Evolutionary conservation across 2,888 invertebrate genomes (phyloP).

Genomic region (Hoplodrina blanda): DNA sequence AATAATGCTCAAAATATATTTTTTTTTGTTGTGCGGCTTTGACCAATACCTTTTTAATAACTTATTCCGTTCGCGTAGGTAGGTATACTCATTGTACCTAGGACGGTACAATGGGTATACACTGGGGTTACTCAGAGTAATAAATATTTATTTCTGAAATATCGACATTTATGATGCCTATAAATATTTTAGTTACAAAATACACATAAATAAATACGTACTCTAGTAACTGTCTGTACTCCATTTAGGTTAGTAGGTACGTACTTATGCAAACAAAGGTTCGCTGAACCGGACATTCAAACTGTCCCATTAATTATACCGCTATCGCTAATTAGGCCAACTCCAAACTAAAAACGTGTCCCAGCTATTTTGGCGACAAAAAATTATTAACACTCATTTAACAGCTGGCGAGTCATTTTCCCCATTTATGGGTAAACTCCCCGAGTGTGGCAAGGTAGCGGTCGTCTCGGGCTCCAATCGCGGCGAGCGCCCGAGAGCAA

Average conservation of each 20-base stretch:
- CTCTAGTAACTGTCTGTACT: slow-evolving; percentile 20
- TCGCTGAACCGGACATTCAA: slow-evolving; percentile 30
- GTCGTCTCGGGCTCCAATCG: slow-evolving; percentile 78
- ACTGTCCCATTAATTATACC: slow-evolving; percentile 34
- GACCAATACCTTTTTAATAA: slow-evolving; percentile 58
- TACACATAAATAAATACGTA: slow-evolving; percentile 2
- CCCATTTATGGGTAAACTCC: slow-evolving; percentile 73
- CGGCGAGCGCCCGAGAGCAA: slow-evolving; percentile 69
- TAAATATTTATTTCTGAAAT: slow-evolving; percentile 57
- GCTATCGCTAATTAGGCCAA: slow-evolving; percentile 42
- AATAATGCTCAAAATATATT: slow-evolving; percentile 11
- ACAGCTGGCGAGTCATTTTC: slow-evolving; percentile 52
- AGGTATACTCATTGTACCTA: background rate
- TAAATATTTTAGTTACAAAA: slow-evolving; percentile 31
- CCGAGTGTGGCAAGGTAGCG: slow-evolving; percentile 75
- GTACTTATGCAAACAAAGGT: slow-evolving; percentile 7
- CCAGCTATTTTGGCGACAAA: slow-evolving; percentile 9
- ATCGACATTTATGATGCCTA: slow-evolving; percentile 41
- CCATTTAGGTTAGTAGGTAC: background rate
- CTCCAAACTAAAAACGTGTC: slow-evolving; percentile 11
- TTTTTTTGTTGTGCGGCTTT: slow-evolving; percentile 52
- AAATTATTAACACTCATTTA: slow-evolving; percentile 22
- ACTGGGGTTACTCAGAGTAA: slow-evolving; percentile 38
- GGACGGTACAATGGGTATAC: slow-evolving; percentile 44
- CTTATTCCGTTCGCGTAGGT: slow-evolving; percentile 59